A percentile compares a stretch with the other conserved stretches of the same genome.
These are phyloP conservation scores for Scolopax rusticola DNA, from an alignment of 2,797 vertebrate species.

Conservation along the genomic window DNA sequence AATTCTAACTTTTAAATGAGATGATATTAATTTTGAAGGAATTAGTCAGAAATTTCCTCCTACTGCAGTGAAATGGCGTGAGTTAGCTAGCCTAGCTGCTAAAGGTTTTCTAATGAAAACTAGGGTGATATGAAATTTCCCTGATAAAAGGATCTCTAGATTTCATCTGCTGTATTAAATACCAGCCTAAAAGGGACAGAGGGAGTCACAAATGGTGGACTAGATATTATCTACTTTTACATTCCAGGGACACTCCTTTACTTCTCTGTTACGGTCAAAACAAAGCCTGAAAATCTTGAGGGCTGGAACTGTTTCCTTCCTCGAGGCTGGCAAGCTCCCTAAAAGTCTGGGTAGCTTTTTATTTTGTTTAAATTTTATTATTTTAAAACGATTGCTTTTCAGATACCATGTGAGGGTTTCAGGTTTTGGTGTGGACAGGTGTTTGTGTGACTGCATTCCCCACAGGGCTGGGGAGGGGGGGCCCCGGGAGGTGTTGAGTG, in stretches of 20 bases:
- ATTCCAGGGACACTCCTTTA: slow-evolving; percentile 47
- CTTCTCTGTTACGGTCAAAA: neutral
- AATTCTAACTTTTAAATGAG: slow-evolving; percentile 66
- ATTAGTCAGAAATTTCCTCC: slow-evolving; percentile 68
- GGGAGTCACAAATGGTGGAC: slow-evolving; percentile 16
- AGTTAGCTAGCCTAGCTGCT: slow-evolving; percentile 54
- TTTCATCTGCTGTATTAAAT: slow-evolving; percentile 58
- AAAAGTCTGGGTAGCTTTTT: neutral
- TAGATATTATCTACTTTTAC: slow-evolving; percentile 34
- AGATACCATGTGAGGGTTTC: neutral
- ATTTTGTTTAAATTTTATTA: neutral
- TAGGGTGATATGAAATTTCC: slow-evolving; percentile 55
- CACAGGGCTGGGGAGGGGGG: neutral
- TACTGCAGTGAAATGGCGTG: slow-evolving; percentile 39
- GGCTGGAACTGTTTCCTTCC: neutral
- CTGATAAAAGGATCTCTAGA: slow-evolving; percentile 55
- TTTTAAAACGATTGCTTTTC: neutral
- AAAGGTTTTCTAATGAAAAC: slow-evolving; percentile 68
- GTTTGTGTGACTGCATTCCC: slow-evolving; percentile 43
- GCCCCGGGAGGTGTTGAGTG: slow-evolving; percentile 55
- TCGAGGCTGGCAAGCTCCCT: neutral
- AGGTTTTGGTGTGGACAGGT: slow-evolving; percentile 52
- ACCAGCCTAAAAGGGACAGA: neutral
- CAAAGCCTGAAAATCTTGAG: slow-evolving; percentile 40
- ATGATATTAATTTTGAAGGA: slow-evolving; percentile 72